Base-by-base conservation (phyloP, 2,113 vertebrate genomes). In the Gymnorhina tibicen region DNA sequence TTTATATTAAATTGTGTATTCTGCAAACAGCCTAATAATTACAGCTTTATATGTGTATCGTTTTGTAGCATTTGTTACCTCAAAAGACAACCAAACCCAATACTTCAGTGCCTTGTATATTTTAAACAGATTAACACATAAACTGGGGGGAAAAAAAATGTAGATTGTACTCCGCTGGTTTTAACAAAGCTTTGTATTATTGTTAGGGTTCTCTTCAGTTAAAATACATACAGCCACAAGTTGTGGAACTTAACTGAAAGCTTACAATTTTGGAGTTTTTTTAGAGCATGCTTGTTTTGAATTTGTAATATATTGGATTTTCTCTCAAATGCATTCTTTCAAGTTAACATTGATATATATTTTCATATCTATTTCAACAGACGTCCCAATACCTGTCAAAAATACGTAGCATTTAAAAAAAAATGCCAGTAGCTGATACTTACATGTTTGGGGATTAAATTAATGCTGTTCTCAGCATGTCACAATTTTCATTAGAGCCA, bases 1-100 rank as follows among this genome's bases (percentile, higher is more conserved):
- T 97, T 96, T 97, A 93, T 96, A 96, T 93, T 88, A 90, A 96
- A 87, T 80, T 28, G 44, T 95, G 85, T 94, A 92, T 94, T 88
- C 96, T 95, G 78, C 92, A 79, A 91, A 91, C 87, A 79, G 59
- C 75, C 88, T 95, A 81, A 90, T 94, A 95, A 92, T 87, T 87
- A 56, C 94, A 96, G 92, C 86, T 95, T 95, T 92, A 63, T 85
- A 72, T 7, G 47, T 77, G 39, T 97, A 97, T 87, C 18, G 24
- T 94, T 97, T 89, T 92, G 50, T 96, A 97, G 73, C 79, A 44
- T 92, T 93, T 66, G 47, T 95, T 93, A 76, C 92, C 85, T 85
- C 81, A 72, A 56, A 92, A 91, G 79, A 78, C 83, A 81, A 85
- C 82, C 75, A 94, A 94, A 86, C 68, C 16, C 58, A 91, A 72